phyloP scores from a whole-genome alignment of 2,113 vertebrate species.

The Camelus dromedarius region DNA sequence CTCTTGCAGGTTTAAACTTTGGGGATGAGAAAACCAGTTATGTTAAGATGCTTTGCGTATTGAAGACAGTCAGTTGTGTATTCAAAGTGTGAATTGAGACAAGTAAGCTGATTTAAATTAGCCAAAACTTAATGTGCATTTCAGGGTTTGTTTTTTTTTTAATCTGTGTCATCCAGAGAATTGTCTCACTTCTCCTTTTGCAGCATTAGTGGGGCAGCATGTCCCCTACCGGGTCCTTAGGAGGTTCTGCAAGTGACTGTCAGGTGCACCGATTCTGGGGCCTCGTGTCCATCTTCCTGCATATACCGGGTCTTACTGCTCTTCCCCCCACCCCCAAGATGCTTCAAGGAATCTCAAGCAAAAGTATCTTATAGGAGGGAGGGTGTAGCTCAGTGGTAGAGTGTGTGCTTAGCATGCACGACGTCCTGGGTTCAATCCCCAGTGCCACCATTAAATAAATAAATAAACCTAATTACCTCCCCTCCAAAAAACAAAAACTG shows the following conservation, averaged over 20 bases:
- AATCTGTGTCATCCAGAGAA: neutral
- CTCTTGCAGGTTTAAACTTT: accelerated
- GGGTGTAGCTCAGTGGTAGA: too few species aligned
- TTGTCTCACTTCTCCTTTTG: neutral
- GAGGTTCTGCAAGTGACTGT: neutral
- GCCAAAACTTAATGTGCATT: neutral
- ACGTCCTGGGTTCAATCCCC: too few species aligned
- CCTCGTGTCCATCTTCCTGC: neutral
- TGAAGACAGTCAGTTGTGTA: too few species aligned
- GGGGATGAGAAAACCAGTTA: accelerated
- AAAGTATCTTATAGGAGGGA: neutral
- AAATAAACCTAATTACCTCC: too few species aligned
- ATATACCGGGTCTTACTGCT: neutral
- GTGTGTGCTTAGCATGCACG: too few species aligned
- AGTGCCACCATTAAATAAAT: too few species aligned
- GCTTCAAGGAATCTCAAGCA: neutral
- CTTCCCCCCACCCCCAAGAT: accelerated
- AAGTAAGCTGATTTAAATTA: neutral
- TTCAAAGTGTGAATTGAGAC: neutral
- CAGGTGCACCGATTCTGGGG: neutral
- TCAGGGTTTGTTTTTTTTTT: neutral
- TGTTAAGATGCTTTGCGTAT: accelerated
- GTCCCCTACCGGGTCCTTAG: accelerated
- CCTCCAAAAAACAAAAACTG: too few species aligned
- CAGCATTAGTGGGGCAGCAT: accelerated